Evolutionary conservation across 2,888 invertebrate species (phyloP), one percentile per base, ranked within the genome.

Genomic region (Escarpia spicata): DNA sequence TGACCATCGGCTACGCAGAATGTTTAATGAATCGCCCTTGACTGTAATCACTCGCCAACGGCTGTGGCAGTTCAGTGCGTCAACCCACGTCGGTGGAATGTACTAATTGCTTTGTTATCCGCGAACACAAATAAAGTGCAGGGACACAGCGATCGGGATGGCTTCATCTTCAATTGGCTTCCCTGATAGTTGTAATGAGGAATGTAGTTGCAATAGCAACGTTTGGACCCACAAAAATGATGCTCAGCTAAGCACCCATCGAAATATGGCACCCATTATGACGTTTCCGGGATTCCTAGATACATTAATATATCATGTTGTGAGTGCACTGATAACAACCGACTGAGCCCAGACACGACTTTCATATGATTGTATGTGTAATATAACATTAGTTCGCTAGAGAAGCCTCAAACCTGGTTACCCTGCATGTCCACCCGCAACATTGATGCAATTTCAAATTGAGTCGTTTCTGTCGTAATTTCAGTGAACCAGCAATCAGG

Each of bases 161-260:
- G 52, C 52, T 52, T 52, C 52, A 52, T 52, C 52, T 52, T 15
- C 52, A 6, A 52, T 52, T 52, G n/a, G 19, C 75, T 75, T 75
- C 75, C 26, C 75, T 75, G 75, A 75, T 75, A 75, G 75, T 75
- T 75, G 75, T 75, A n/a, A 75, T 75, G 75, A 75, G 75, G 26
- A 75, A 75, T 75, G 26, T 75, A 19, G 75, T 75, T 75, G 75
- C 2, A 75, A 75, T 75, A 75, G 6, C 26, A 26, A 26, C 75
- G n/a, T 19, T 75, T 75, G n/a, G 19, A n/a, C 19, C 75, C 75
- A 75, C n/a, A 26, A 75, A 75, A 75, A 26, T 75, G 75, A 75
- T 75, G 26, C n/a, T 75, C 26, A 0, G 75, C 19, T 75, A 75
- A 26, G 26, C 19, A 26, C 75, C 4, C 19, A 26, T 26, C 26